Evolutionary conservation across 2,113 vertebrate species (phyloP).

Genomic region (Mirza zaza): DNA sequence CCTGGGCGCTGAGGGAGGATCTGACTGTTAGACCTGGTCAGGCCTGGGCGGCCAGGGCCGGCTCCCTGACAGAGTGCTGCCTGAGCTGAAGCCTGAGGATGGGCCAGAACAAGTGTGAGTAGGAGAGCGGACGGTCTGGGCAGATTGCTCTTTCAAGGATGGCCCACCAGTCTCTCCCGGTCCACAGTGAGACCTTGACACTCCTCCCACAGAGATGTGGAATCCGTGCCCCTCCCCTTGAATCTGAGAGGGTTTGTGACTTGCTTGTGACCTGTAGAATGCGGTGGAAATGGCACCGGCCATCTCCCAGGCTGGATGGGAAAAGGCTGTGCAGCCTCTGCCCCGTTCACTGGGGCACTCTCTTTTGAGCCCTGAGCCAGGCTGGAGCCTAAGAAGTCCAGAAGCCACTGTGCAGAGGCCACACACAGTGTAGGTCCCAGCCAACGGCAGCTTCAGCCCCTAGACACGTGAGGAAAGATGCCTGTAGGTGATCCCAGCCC

Average conservation of each 20-base stretch:
- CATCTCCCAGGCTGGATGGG: not conserved
- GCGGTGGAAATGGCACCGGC: not conserved
- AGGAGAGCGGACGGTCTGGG: no score
- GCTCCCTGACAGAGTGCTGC: not conserved
- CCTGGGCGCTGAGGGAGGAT: not conserved
- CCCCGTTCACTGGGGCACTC: not conserved
- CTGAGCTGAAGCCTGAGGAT: not conserved
- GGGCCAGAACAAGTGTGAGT: not conserved
- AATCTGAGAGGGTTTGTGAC: not conserved
- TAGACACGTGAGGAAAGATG: not conserved
- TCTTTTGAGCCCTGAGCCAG: not conserved
- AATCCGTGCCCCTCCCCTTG: not conserved
- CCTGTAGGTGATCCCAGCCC: not conserved
- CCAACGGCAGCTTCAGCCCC: not conserved
- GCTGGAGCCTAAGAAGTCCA: not conserved
- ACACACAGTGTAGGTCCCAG: fast-evolving
- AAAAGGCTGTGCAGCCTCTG: not conserved
- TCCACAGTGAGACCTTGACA: not conserved
- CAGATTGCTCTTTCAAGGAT: not conserved
- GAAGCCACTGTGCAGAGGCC: not conserved
- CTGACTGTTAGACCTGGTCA: not conserved
- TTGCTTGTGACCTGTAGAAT: not conserved
- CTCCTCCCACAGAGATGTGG: not conserved
- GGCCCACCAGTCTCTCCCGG: not conserved
- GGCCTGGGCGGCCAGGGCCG: not conserved